Evolutionary conservation across 2,888 invertebrate genomes (phyloP).

Genomic region (Scotopteryx bipunctaria): DNA sequence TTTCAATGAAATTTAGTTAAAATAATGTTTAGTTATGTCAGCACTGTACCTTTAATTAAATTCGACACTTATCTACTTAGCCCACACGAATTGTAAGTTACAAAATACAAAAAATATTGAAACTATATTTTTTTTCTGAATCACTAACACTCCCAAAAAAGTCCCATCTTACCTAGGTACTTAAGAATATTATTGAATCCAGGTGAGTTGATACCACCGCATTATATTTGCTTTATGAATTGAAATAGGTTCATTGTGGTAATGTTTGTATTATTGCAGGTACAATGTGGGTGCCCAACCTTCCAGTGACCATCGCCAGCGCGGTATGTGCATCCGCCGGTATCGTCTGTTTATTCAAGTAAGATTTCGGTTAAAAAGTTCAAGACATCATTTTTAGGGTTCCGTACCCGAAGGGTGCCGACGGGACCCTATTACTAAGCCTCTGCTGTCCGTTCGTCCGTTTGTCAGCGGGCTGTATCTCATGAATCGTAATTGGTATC

Average conservation of each 20-base stretch:
- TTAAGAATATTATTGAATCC: background rate
- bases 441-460: no score
- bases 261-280: background rate
- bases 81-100: conserved; percentile 60
- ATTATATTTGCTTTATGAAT: conserved; percentile 13
- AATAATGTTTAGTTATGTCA: conserved; percentile 44
- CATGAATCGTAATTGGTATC: no score
- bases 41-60: conserved; percentile 54
- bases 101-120: conserved; percentile 55
- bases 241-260: background rate
- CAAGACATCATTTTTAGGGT: no score
- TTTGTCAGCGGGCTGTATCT: no score
- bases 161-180: background rate
- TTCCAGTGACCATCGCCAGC: conserved; percentile 79
- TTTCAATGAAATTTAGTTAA: conserved; percentile 22
- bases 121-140: conserved; percentile 15
- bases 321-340: conserved; percentile 80
- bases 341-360: conserved; percentile 83
- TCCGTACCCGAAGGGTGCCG: no score
- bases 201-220: conserved; percentile 15
- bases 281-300: conserved; percentile 71
- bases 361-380: conserved; percentile 34
- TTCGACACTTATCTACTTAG: conserved; percentile 51
- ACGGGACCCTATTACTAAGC: no score
- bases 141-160: no score